phyloP scores from a whole-genome alignment of 2,113 vertebrate species.

The Pteruthius melanotis region DNA sequence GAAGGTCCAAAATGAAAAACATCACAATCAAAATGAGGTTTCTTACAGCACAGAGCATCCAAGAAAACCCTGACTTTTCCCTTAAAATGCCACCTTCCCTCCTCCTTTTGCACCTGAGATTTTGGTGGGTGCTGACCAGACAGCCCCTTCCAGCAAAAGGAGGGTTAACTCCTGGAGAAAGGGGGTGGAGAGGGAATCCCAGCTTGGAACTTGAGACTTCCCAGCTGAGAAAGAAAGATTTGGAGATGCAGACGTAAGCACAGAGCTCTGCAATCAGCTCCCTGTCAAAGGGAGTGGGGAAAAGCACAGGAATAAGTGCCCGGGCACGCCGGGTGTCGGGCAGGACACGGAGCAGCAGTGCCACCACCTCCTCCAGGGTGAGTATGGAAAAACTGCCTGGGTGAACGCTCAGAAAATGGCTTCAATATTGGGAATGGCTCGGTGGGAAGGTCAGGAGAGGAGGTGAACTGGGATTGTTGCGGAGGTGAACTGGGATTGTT shows the following conservation, averaged over 20 bases:
- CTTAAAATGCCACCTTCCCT: neutral
- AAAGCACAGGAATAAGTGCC: neutral
- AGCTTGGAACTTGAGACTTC: conserved; percentile 75
- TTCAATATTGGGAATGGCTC: neutral
- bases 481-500: neutral
- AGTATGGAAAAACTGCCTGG: conserved; percentile 31
- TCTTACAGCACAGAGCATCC: neutral
- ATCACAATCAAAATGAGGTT: neutral
- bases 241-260: conserved; percentile 59
- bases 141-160: conserved; percentile 47
- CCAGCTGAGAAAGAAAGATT: conserved; percentile 68
- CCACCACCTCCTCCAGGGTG: conserved; percentile 64
- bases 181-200: conserved; percentile 73
- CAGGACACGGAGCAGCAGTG: conserved; percentile 37
- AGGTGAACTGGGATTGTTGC: neutral
- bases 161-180: conserved; percentile 69
- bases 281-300: conserved; percentile 40
- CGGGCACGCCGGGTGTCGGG: neutral
- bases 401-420: neutral
- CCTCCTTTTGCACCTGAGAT: neutral
- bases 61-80: neutral
- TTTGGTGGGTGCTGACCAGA: neutral
- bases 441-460: neutral
- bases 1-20: neutral
- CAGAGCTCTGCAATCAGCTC: conserved; percentile 34